phyloP scores from a whole-genome alignment of 2,113 vertebrate species.

The Ptilorrhoa leucosticta region DNA sequence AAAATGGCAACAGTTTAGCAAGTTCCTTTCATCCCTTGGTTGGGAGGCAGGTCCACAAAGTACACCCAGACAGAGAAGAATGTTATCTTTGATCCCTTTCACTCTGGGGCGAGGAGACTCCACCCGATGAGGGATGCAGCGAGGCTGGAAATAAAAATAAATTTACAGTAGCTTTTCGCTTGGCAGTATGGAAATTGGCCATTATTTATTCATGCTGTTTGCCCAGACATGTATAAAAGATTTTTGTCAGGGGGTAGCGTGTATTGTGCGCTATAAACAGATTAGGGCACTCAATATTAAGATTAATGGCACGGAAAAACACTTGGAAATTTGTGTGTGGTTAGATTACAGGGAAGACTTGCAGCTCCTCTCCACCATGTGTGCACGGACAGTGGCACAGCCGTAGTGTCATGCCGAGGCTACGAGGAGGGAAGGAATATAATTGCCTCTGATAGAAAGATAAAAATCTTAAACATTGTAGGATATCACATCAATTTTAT shows the following conservation, averaged over 20 bases:
- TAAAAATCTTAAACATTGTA: neutral
- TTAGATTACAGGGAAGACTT: constrained; percentile 6
- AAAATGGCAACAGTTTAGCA: constrained; percentile 86
- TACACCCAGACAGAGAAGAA: constrained; percentile 81
- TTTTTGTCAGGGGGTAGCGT: constrained; percentile 28
- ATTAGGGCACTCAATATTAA: constrained; percentile 36
- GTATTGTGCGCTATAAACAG: constrained; percentile 45
- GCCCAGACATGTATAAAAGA: constrained; percentile 26
- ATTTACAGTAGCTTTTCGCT: constrained; percentile 59
- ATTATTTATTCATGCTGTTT: constrained; percentile 45
- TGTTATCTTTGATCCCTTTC: constrained; percentile 82
- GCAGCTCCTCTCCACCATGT: neutral
- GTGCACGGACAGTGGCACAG: neutral
- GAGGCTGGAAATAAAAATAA: constrained; percentile 63
- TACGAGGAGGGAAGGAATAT: neutral
- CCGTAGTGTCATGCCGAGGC: neutral
- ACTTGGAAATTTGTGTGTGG: neutral
- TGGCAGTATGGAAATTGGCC: constrained; percentile 62
- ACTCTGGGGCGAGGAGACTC: constrained; percentile 64
- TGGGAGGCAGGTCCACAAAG: constrained; percentile 78
- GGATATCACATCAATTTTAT: neutral
- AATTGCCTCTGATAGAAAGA: neutral
- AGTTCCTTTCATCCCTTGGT: constrained; percentile 80
- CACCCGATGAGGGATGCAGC: constrained; percentile 37
- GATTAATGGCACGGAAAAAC: constrained; percentile 58